Percentiles rank a stretch among this genome's conserved stretches.
Conservation (phyloP, 2,113 vertebrate genomes). For the Lepisosteus oculatus region DNA sequence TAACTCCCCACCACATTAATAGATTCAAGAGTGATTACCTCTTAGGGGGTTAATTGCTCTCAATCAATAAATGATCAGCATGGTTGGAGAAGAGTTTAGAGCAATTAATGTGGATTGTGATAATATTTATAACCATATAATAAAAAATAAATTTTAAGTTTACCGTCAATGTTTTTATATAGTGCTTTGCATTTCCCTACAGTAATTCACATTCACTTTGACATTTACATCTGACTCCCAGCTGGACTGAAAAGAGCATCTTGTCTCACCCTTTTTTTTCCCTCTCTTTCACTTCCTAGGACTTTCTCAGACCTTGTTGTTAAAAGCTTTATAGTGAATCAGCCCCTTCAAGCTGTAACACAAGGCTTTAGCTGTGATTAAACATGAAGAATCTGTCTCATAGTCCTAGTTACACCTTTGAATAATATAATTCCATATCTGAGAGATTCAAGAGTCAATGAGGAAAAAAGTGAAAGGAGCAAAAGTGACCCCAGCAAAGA, state of each 20-base stretch:
- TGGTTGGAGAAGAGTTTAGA: too few relatives aligned
- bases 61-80: background rate
- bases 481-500: background rate
- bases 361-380: too few relatives aligned
- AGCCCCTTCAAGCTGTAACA: constrained; percentile 4
- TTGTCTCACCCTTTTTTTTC: constrained; percentile 12
- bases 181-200: background rate
- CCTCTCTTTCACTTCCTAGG: background rate
- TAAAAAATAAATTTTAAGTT: too few relatives aligned
- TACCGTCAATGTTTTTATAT: background rate
- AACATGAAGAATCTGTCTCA: background rate
- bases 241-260: constrained; percentile 19
- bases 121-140: too few relatives aligned
- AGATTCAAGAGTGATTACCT: background rate
- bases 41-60: background rate
- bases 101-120: too few relatives aligned
- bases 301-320: constrained; percentile 17
- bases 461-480: too few relatives aligned
- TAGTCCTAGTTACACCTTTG: background rate
- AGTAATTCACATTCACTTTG: background rate
- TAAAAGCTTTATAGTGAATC: background rate
- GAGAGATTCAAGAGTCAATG: background rate
- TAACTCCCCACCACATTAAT: background rate
- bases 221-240: constrained; percentile 21
- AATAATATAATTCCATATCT: background rate